Evolutionary conservation across 2,797 vertebrate species (phyloP), one percentile per base, ranked within the genome.

Genomic region (Smutsia temminckii): DNA sequence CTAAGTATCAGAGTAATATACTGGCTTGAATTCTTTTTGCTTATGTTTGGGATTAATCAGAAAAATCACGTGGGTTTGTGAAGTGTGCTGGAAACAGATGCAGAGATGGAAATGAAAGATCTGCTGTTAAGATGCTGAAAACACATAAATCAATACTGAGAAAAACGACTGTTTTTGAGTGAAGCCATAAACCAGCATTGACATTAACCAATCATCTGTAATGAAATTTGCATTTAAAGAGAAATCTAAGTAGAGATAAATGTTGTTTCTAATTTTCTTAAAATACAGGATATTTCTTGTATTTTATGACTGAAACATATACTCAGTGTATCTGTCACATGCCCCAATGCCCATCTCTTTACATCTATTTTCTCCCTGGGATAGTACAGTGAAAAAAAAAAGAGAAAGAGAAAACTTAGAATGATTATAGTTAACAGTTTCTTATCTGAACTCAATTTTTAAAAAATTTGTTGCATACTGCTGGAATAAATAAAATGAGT

Each of bases 371-470:
- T 79, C n/a, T 91, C 16, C 63, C 8, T 85, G 10, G 63, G 40
- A 77, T 42, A 34, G 25, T 37, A 75, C 11, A 63, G 53, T 81
- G 20, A 17, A 42, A 59, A 77, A 27, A 78, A 40, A 85, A 16
- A 78, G 2, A 93, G 9, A 68, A 8, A 61, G 32, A 69, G 29
- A 77, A 78, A 96, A 69, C 20, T 1, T 78, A 93, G 59, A 80
- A n/a, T 71, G 12, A 91, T 1, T 66, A 46, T 77, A 25, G 34
- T 0, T 40, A 71, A 79, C 32, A 40, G 8, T 55, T 79, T 89
- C 23, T 88, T 93, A 85, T 55, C 78, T 91, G n/a, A 94, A 11
- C 75, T 83, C 16, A 81, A 81, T 85, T 77, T 92, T 83, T 74
- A 40, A 75, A 59, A 53, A 75, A 59, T 72, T 59, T 96, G 13